Evolutionary conservation across 2,113 vertebrate genomes (phyloP).

Genomic region (Podilymbus podiceps): DNA sequence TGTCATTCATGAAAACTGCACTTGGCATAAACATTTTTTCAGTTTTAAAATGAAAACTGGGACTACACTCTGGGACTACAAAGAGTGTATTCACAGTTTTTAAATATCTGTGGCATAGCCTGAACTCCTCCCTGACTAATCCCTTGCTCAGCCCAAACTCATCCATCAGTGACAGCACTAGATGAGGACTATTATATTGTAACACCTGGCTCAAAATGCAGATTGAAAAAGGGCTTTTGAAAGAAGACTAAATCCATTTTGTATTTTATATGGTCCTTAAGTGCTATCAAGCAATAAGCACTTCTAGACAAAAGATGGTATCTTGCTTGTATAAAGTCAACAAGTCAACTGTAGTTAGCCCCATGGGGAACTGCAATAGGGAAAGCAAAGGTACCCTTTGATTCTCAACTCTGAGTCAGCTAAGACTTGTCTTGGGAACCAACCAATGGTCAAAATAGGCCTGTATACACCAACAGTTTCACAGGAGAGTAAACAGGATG

Average conservation of each 20-base stretch:
- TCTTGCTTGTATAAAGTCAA: not conserved
- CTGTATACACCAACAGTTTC: not conserved
- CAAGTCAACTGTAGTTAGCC: not conserved
- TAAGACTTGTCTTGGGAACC: not conserved
- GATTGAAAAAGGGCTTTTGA: not conserved
- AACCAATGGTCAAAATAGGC: not conserved
- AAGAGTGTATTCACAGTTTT: conserved; percentile 37
- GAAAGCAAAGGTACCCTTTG: not conserved
- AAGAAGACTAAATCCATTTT: not conserved
- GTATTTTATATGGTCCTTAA: not conserved
- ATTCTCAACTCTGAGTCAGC: not conserved
- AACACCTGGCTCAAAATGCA: not conserved
- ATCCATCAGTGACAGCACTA: not conserved
- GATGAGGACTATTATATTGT: not conserved
- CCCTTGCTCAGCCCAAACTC: not conserved
- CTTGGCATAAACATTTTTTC: not conserved
- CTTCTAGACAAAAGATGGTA: not conserved
- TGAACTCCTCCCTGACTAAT: conserved; percentile 23
- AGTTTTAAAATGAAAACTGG: too few species aligned
- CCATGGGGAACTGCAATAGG: not conserved
- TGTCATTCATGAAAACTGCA: conserved; percentile 28
- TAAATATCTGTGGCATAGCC: not conserved
- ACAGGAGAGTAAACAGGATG: not conserved
- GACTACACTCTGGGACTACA: conserved; percentile 16
- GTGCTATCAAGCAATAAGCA: not conserved